These are phyloP conservation scores for Zoanthus sansibaricus DNA, from an alignment of 92 coral and sea anemone species.

Conservation along the genomic window DNA sequence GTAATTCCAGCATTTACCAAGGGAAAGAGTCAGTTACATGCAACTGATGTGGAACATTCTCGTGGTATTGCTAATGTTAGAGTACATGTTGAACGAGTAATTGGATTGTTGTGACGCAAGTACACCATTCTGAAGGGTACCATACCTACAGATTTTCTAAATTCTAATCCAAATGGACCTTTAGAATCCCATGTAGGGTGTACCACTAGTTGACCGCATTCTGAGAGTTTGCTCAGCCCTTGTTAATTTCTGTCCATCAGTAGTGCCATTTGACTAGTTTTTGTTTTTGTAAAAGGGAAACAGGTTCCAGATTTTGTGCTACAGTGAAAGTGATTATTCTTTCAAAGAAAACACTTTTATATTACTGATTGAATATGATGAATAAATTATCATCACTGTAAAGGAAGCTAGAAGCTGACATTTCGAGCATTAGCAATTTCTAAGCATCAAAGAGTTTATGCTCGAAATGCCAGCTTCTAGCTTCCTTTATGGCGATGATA, in stretches of 20 bases:
- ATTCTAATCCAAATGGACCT: slow-evolving; percentile 15
- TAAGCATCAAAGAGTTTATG: background rate
- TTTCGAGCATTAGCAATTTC: background rate
- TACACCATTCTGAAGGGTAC: slow-evolving; percentile 67
- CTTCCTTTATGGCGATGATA: background rate
- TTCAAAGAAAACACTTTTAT: background rate
- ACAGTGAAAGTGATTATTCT: slow-evolving; percentile 2
- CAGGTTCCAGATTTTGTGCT: slow-evolving; percentile 4
- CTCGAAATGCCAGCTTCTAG: background rate
- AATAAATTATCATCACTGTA: slow-evolving; percentile 4
- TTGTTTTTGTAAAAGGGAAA: slow-evolving; percentile 5
- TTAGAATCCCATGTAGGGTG: slow-evolving; percentile 25
- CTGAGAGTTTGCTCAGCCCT: slow-evolving; percentile 70
- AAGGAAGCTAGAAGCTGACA: background rate
- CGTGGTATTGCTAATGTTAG: slow-evolving; percentile 66
- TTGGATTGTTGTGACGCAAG: slow-evolving; percentile 65
- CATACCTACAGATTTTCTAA: slow-evolving; percentile 64
- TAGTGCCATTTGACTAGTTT: slow-evolving; percentile 62
- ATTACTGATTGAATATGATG: slow-evolving; percentile 1
- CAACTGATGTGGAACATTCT: slow-evolving; percentile 57
- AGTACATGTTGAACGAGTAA: slow-evolving; percentile 65
- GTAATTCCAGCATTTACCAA: slow-evolving; percentile 68
- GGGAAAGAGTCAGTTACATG: slow-evolving; percentile 65
- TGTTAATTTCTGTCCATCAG: slow-evolving; percentile 64
- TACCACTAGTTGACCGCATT: slow-evolving; percentile 63